Evolutionary conservation across 1,140 invertebrate genomes (phyloP).

Genomic region (Caenorhabditis briggsae): DNA sequence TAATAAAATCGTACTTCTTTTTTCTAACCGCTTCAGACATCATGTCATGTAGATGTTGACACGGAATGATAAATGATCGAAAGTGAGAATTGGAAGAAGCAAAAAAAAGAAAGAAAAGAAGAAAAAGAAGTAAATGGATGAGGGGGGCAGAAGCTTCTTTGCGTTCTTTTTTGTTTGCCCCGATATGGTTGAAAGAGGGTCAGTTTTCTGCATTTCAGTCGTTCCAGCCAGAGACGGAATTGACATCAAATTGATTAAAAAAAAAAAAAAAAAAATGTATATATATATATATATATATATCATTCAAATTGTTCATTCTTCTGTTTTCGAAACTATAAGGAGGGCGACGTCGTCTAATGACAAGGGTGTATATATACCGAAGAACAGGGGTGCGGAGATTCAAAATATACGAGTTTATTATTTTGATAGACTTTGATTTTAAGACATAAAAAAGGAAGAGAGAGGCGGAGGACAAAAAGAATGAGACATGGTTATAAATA

Average conservation of each 20-base stretch:
- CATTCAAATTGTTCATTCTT: not conserved
- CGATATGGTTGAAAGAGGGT: not conserved
- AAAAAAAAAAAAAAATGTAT: not conserved
- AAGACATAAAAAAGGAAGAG: not conserved
- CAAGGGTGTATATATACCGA: not conserved
- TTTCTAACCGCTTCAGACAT: constrained; percentile 22
- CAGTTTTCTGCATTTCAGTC: not conserved
- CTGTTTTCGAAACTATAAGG: not conserved
- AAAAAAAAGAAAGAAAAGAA: not conserved
- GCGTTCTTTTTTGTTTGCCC: constrained; percentile 45
- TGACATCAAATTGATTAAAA: not conserved
- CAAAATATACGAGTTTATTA: constrained; percentile 28
- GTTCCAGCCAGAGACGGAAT: constrained; percentile 11
- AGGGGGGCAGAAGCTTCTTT: constrained; percentile 30
- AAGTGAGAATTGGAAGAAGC: constrained; percentile 8
- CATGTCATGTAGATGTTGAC: constrained; percentile 33
- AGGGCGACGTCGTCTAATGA: not conserved
- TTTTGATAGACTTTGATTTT: not conserved
- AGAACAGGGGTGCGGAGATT: not conserved
- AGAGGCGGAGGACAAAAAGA: not conserved
- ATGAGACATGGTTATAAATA: not conserved
- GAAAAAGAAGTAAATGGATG: too few relatives aligned
- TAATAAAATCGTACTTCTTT: constrained; percentile 30
- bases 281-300: too few relatives aligned
- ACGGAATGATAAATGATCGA: constrained; percentile 53